Evolutionary conservation across 2,797 vertebrate genomes (phyloP), one percentile per base, ranked within the genome.

Genomic region (Notolepis coatsorum): DNA sequence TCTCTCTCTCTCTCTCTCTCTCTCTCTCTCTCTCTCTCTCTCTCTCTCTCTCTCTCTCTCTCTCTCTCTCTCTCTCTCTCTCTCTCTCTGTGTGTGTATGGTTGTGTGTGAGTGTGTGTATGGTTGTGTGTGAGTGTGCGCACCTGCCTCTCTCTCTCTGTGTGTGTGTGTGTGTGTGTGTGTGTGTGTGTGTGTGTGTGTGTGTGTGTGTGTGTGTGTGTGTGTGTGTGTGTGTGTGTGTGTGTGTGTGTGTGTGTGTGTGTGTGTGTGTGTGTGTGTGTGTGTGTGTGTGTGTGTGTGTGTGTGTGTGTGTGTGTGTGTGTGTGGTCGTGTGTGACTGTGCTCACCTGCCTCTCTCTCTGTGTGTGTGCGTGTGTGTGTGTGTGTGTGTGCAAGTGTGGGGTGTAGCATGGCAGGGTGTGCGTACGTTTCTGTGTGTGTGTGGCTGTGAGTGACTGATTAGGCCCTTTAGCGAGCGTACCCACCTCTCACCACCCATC

Each of bases 401-500:
- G 6, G 3, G 7, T 69, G 73, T n/a, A n/a, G n/a, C 51, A 18
- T 6, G 20, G 52, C 21, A 12, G 17, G 30, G 33, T 50, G 51
- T 52, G 66, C 46, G 46, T 57, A 65, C 47, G 72, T n/a, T n/a
- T n/a, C n/a, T 37, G 33, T 50, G 51, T 52, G 66, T 48, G 46
- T 57, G 67, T 50, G 72, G 67, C 71, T 51, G 71, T 41, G 37
- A 52, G 65, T 84, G 77, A 77, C 75, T 79, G 75, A 85, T 79
- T 79, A 66, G 75, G 72, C 38, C 73, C 71, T 73, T 84, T 75
- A 75, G 82, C 68, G 59, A 82, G 79, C 58, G 66, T 73, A 77
- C 63, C 62, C 68, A 77, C 75, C 71, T 79, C 55, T 78, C 71
- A 51, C 46, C 67, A 64, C 56, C 27, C 67, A 84, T 84, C 69